phyloP scores from a whole-genome alignment of 2,797 vertebrate species.

The Catamblyrhynchus diadema region DNA sequence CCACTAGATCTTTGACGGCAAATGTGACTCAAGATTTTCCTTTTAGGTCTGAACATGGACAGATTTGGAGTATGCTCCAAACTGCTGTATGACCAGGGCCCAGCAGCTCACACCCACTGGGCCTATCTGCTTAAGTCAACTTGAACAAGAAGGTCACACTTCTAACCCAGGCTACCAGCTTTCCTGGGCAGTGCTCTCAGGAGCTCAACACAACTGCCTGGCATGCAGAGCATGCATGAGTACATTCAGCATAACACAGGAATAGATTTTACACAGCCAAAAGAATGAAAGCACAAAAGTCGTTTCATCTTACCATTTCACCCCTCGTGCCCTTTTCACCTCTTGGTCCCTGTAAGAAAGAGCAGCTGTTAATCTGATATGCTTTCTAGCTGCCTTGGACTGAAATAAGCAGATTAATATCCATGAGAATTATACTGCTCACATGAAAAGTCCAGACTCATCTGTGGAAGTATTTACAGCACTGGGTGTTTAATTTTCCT shows the following conservation, averaged over 20 bases:
- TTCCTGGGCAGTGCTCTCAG: background rate
- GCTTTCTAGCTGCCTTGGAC: background rate
- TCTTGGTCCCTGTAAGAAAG: constrained; percentile 81
- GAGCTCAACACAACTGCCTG: background rate
- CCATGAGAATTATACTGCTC: background rate
- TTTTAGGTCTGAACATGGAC: background rate
- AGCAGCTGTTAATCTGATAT: background rate
- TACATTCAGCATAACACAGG: background rate
- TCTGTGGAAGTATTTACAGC: background rate
- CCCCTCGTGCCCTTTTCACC: constrained; percentile 88
- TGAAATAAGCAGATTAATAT: background rate
- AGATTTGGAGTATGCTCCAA: background rate
- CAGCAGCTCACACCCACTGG: background rate
- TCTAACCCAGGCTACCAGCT: background rate
- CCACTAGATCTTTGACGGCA: background rate
- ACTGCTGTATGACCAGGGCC: background rate
- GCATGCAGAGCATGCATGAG: background rate
- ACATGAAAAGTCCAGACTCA: background rate
- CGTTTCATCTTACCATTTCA: constrained; percentile 87
- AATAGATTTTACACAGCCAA: background rate
- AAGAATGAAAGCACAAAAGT: background rate
- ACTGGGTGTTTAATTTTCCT: background rate
- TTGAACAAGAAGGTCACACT: background rate
- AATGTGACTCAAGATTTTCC: background rate
- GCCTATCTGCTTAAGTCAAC: background rate